Evolutionary conservation across 1,140 invertebrate genomes (phyloP).

Genomic region (Aphis gossypii): DNA sequence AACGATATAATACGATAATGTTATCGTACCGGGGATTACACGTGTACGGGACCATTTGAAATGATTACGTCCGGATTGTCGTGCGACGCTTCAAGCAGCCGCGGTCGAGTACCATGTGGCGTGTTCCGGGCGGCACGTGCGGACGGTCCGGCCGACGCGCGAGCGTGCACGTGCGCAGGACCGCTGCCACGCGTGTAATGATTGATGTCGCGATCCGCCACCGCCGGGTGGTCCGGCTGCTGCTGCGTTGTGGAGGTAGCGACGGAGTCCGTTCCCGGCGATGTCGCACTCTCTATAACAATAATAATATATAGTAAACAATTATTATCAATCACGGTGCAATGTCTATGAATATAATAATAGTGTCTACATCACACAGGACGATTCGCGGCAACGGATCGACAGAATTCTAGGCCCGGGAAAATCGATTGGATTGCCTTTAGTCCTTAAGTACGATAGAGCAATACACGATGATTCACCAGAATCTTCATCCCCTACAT

Average conservation of each 20-base stretch:
- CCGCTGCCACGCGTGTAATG: neutral
- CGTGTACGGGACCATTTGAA: neutral
- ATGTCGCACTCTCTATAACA: neutral
- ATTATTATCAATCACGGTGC: neutral
- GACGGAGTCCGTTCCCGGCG: neutral
- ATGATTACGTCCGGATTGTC: conserved; percentile 1
- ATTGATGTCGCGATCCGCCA: neutral
- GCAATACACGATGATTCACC: too few relatives aligned
- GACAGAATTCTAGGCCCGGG: too few relatives aligned
- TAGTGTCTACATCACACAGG: neutral
- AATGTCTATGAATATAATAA: neutral
- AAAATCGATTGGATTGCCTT: too few relatives aligned
- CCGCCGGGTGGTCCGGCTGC: conserved; percentile 7
- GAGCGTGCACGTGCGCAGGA: neutral
- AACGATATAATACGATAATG: conserved; percentile 2
- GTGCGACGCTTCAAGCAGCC: neutral
- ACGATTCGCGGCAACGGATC: too few relatives aligned
- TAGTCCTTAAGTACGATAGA: too few relatives aligned
- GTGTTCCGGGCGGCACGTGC: conserved; percentile 9
- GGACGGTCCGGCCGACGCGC: neutral
- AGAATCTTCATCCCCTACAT: too few relatives aligned
- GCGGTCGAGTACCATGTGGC: conserved; percentile 30
- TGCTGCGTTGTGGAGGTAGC: neutral
- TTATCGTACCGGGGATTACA: neutral
- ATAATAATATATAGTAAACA: neutral